These are phyloP conservation scores for Ariolimax columbianus DNA, from an alignment of 2,888 invertebrate genomes.

Conservation along the genomic window DNA sequence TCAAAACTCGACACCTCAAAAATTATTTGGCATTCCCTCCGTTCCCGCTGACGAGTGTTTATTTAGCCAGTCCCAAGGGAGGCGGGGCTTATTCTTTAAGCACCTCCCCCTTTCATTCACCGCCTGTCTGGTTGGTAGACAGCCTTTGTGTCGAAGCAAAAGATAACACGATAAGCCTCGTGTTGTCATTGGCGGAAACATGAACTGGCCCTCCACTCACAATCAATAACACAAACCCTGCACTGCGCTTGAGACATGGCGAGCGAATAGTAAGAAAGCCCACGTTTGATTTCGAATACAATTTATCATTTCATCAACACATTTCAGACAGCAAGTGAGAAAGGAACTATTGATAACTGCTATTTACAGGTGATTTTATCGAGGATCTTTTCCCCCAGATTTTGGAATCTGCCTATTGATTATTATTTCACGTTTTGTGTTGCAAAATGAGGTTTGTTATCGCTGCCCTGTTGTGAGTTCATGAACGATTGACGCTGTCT, in stretches of 20 bases:
- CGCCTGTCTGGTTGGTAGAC: background rate
- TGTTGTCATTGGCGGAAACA: background rate
- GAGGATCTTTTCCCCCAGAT: background rate
- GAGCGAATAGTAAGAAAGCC: background rate
- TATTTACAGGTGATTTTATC: background rate
- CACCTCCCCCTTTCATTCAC: background rate
- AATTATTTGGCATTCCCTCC: background rate
- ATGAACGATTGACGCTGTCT: background rate
- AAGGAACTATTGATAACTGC: background rate
- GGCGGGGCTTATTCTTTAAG: background rate
- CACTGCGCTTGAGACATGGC: background rate
- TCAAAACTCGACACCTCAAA: no score
- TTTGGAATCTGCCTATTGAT: background rate
- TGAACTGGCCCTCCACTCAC: background rate
- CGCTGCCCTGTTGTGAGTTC: background rate
- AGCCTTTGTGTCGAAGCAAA: background rate
- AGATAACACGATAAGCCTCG: background rate
- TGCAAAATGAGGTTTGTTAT: background rate
- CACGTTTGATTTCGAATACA: background rate
- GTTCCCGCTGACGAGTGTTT: background rate
- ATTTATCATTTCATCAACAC: slow-evolving; percentile 18
- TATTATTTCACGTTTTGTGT: background rate
- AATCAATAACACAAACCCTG: background rate
- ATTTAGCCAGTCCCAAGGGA: background rate
- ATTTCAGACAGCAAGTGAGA: background rate